A percentile compares a stretch with the other conserved stretches of the same genome.
These are phyloP conservation scores for Drosophila austrosaltans DNA, from an alignment of 2,888 invertebrate genomes.

Conservation along the genomic window DNA sequence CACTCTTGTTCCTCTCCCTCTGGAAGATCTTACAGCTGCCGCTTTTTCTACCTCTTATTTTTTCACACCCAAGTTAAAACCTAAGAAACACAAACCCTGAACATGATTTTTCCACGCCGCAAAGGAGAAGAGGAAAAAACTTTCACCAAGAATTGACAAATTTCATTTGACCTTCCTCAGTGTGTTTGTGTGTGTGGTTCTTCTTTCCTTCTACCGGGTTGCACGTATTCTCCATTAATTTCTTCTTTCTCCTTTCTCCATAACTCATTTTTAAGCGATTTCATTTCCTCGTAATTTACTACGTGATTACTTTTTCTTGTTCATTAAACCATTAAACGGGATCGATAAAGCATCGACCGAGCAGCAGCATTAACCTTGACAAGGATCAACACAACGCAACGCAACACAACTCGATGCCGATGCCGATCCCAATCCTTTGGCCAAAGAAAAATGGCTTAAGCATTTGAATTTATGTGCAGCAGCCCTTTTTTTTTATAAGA, in stretches of 20 bases:
- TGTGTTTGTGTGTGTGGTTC: conserved; percentile 31
- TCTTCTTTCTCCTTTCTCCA: conserved; percentile 38
- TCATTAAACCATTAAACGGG: conserved; percentile 78
- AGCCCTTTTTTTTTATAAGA: conserved; percentile 66
- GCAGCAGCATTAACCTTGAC: conserved; percentile 22
- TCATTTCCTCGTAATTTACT: conserved; percentile 77
- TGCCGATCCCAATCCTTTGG: conserved; percentile 36
- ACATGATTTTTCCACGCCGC: conserved; percentile 37
- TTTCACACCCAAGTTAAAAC: conserved; percentile 45
- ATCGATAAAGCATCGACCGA: conserved; percentile 60
- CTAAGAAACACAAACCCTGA: conserved; percentile 19
- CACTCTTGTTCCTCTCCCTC: background rate
- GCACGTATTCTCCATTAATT: conserved; percentile 72
- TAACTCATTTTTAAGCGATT: conserved; percentile 77
- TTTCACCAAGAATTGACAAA: conserved; percentile 70
- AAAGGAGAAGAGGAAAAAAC: conserved; percentile 52
- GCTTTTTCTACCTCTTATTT: conserved; percentile 47
- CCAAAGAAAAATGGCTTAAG: conserved; percentile 46
- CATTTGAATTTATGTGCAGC: conserved; percentile 61
- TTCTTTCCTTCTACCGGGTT: conserved; percentile 4
- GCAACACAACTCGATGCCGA: conserved; percentile 40
- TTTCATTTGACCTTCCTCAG: conserved; percentile 43
- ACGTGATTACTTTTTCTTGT: conserved; percentile 78
- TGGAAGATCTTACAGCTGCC: conserved; percentile 48
- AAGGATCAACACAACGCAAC: conserved; percentile 46